Evolutionary conservation across 2,888 invertebrate genomes (phyloP), one percentile per base, ranked within the genome.

Genomic region (Tachina grossa): DNA sequence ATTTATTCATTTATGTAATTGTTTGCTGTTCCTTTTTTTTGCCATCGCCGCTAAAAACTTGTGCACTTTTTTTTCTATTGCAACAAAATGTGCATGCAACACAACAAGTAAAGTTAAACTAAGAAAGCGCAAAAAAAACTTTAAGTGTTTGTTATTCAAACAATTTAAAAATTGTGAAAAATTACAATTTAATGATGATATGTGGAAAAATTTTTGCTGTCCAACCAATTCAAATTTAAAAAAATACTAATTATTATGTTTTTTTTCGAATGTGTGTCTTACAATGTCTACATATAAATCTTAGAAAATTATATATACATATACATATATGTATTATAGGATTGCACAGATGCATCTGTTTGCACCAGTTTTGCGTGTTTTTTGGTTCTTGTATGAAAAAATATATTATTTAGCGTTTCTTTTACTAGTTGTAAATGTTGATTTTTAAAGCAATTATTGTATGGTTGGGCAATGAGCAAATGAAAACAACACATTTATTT

Each of bases 151-250:
- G 79, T 76, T 83, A 85, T 85, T 85, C 51, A 71, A 85, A 85
- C 79, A 80, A 85, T 85, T 85, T 85, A 76, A 85, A 84, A 90
- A 88, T 90, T 90, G 90, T 89, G 88, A 90, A 90, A 88, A 90
- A 90, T 89, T 90, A 88, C 89, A 88, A 89, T 90, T 90, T 90
- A 90, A 90, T 90, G 89, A 87, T 87, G 85, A 89, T 87, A 80
- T 84, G 87, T 83, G 84, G 86, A 84, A 87, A 87, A 83, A 83
- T 80, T 80, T 71, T 80, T 83, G 85, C 85, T 85, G 85, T 85
- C 85, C 83, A 85, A 85, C 72, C 79, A 85, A 80, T 82, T 85
- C 82, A 85, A 78, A 85, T 78, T 68, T 49, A 75, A 61, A 31
- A 31, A 31, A 79, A 78, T 75, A 82, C 82, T 85, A 85, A 85